Percentiles rank a stretch among this genome's conserved stretches.
phyloP scores from a whole-genome alignment of 2,113 vertebrate species.

The Oophaga pumilio region DNA sequence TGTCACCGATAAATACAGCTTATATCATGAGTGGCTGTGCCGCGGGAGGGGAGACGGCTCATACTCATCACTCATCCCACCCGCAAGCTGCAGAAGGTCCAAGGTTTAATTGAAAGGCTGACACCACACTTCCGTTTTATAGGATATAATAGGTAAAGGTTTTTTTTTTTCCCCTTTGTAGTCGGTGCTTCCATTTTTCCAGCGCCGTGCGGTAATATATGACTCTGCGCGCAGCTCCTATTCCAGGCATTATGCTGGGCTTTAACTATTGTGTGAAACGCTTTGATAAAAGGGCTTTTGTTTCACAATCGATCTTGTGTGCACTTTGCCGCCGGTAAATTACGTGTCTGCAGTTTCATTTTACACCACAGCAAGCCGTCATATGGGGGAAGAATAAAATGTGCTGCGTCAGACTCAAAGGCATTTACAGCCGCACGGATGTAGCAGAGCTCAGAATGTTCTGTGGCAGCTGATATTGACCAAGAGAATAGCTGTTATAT shows the following conservation, averaged over 20 bases:
- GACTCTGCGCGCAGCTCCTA: not conserved
- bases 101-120: constrained; percentile 31
- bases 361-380: not conserved
- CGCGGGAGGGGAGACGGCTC: not conserved
- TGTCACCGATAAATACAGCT: constrained; percentile 55
- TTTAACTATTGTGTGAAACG: constrained; percentile 9
- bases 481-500: not conserved
- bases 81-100: constrained; percentile 6
- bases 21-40: constrained; percentile 28
- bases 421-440: not conserved
- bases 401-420: not conserved
- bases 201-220: not conserved
- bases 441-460: not conserved
- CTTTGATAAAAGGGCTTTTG: constrained; percentile 10
- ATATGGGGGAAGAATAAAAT: not conserved
- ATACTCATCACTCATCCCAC: constrained; percentile 18
- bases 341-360: constrained; percentile 4
- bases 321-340: not conserved
- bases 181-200: not conserved
- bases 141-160: not conserved
- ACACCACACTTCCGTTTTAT: constrained; percentile 18
- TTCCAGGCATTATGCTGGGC: not conserved
- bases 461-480: not conserved
- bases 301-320: not conserved
- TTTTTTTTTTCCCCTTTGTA: not conserved